Conservation (phyloP, 2,113 vertebrate species). For the Eclectus roratus region DNA sequence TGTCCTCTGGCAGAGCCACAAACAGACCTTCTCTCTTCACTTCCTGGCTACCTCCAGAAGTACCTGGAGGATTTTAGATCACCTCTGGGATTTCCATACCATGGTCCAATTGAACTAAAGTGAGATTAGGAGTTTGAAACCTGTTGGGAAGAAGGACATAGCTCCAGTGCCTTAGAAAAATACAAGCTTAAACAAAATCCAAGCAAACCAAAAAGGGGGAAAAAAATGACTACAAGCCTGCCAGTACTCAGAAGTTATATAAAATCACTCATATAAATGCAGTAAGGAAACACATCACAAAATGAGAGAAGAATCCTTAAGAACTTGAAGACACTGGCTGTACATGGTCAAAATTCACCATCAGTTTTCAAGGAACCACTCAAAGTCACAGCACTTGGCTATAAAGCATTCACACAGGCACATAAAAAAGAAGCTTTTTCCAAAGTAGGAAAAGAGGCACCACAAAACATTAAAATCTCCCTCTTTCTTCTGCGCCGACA, state of each 20-base stretch:
- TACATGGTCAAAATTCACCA: slow-evolving; percentile 20
- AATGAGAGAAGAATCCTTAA: neutral
- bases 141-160: neutral
- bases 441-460: neutral
- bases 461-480: neutral
- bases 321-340: neutral
- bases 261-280: slow-evolving; percentile 19
- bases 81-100: neutral
- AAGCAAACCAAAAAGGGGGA: neutral
- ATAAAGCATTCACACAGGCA: neutral
- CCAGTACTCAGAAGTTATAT: neutral
- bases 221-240: neutral
- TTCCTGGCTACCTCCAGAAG: neutral
- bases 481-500: rapidly evolving
- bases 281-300: neutral
- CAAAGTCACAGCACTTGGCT: neutral
- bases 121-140: neutral
- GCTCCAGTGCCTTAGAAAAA: neutral
- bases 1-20: neutral
- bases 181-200: neutral
- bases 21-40: neutral
- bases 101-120: neutral
- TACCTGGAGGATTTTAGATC: neutral
- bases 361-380: neutral
- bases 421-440: neutral